Evolutionary conservation across 2,797 vertebrate genomes (phyloP), one percentile per base, ranked within the genome.

Genomic region (Pseudocheirus occidentalis): DNA sequence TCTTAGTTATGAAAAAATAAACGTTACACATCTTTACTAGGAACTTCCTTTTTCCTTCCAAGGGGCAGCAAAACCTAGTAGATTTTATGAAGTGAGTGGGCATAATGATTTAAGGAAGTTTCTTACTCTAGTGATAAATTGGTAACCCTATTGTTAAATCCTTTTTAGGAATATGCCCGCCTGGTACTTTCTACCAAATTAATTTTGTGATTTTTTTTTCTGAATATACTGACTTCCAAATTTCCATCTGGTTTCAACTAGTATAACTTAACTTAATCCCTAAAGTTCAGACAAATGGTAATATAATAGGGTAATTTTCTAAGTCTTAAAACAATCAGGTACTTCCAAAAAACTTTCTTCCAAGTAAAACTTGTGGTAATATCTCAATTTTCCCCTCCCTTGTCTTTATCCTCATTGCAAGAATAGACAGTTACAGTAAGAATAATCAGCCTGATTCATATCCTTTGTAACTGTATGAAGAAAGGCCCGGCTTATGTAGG

Each of bases 161-260:
- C 92, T 9, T 93, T 92, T 92, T 52, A 81, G 56, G 34, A 93
- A 27, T 53, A 93, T 66, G 13, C 5, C 62, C 6, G 46, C 14
- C 27, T 73, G 9, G 34, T 54, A 24, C 90, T 94, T 55, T 92
- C 89, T 96, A 53, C 10, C 27, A 53, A 94, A 92, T 9, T 56
- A 40, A 92, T 40, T 53, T 9, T 50, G 57, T 34, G 90, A 9
- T n/a, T 7, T 52, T 52, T 52, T 52, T 29, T 92, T 94, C 92
- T 95, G 0, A 31, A 58, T 50, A 57, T 92, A 91, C 18, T 31
- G 50, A 10, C 91, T 91, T 29, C 21, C 10, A 89, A 90, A 50
- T 46, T 56, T 10, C 92, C 40, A 94, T 97, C 27, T 96, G 62
- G 14, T 92, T 96, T 94, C 53, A 90, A 21, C 52, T 94, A 66